phyloP scores from a whole-genome alignment of 2,888 invertebrate species.

The Macaria liturata region DNA sequence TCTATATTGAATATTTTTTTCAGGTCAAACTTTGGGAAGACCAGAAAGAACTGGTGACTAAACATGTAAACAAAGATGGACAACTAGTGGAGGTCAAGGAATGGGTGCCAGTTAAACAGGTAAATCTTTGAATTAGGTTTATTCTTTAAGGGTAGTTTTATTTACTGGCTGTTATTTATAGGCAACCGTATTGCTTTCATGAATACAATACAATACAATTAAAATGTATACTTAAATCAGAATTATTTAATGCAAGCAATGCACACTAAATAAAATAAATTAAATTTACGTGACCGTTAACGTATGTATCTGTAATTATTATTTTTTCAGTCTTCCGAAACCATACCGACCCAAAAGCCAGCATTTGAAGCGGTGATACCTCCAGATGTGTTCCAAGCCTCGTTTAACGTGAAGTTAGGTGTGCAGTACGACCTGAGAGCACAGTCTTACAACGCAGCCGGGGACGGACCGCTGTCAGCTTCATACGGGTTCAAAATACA shows the following conservation, averaged over 20 bases:
- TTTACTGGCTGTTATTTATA: too few relatives aligned
- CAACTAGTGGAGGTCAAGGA: constrained; percentile 1
- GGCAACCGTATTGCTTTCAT: too few relatives aligned
- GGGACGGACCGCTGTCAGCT: constrained; percentile 35
- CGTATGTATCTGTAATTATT: too few relatives aligned
- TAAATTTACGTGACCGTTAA: too few relatives aligned
- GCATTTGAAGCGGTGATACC: constrained; percentile 21
- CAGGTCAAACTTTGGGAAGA: constrained; percentile 18
- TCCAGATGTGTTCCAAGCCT: constrained; percentile 20
- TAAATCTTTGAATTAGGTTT: not conserved
- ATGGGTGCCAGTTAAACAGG: constrained; percentile 2
- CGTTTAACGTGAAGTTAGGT: constrained; percentile 24
- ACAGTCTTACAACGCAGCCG: constrained; percentile 32
- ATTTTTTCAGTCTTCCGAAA: too few relatives aligned
- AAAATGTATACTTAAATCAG: too few relatives aligned
- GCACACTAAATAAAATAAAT: too few relatives aligned
- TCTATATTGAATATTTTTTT: not conserved
- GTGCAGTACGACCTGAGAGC: constrained; percentile 39
- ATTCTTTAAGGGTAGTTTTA: too few relatives aligned
- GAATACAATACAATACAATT: too few relatives aligned
- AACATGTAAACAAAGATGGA: constrained; percentile 2
- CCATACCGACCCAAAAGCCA: constrained; percentile 1
- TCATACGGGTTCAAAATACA: constrained; percentile 27
- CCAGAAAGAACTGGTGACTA: constrained; percentile 1
- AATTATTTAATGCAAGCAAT: too few relatives aligned